A percentile compares a stretch with the other conserved stretches of the same genome.
These are phyloP conservation scores for Atrichornis clamosus DNA, from an alignment of 2,113 vertebrate genomes.

Conservation along the genomic window DNA sequence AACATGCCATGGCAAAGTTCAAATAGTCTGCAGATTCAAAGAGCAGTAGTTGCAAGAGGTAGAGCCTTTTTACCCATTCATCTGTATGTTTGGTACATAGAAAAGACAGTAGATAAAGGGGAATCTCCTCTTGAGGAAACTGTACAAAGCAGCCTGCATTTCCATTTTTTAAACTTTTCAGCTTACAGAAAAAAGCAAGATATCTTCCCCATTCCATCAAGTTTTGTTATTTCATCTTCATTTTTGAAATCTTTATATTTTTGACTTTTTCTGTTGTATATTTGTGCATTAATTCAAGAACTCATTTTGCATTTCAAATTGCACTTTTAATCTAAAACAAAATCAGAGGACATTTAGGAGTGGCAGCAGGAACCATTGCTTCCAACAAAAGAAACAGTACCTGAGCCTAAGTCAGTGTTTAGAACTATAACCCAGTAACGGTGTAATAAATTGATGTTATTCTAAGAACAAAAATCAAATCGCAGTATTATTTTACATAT, in stretches of 20 bases:
- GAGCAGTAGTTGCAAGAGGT: background rate
- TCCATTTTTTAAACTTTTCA: background rate
- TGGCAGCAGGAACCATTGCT: background rate
- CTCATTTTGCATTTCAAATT: slow-evolving; percentile 44
- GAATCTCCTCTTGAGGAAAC: background rate
- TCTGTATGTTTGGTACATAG: background rate
- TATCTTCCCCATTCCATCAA: background rate
- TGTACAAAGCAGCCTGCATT: background rate
- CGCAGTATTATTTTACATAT: background rate
- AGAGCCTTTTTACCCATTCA: background rate
- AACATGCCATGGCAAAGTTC: background rate
- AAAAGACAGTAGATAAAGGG: background rate
- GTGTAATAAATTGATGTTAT: background rate
- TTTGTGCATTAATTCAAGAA: slow-evolving; percentile 47
- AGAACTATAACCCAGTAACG: background rate
- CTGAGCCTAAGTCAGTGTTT: background rate
- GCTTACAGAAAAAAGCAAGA: background rate
- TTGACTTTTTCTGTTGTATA: background rate
- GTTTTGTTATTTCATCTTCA: slow-evolving; percentile 28
- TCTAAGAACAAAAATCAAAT: background rate
- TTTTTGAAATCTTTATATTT: slow-evolving; percentile 46
- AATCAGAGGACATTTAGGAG: background rate
- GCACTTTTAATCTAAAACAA: background rate
- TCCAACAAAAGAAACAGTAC: background rate
- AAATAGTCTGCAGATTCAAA: background rate